Evolutionary conservation across 2,888 invertebrate species (phyloP).

Genomic region (Limnephilus rhombicus): DNA sequence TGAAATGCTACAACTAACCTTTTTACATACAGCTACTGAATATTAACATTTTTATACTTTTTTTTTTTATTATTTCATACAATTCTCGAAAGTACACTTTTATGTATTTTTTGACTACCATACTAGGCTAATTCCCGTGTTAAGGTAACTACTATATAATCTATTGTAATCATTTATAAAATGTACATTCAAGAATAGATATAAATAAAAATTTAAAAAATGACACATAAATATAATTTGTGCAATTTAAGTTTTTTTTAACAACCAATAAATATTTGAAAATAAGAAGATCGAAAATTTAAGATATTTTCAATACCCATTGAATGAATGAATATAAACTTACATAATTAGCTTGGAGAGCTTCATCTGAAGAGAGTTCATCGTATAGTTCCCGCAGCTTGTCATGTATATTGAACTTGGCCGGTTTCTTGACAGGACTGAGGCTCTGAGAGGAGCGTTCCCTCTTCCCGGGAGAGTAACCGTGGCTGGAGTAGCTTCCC

Average conservation of each 20-base stretch:
- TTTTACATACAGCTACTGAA: too few species aligned
- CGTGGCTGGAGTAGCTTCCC: constrained; percentile 57
- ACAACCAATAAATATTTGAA: neutral
- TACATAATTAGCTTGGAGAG: constrained; percentile 74
- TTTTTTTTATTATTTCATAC: too few species aligned
- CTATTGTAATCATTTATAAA: too few species aligned
- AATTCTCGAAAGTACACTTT: too few species aligned
- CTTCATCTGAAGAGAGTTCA: constrained; percentile 76
- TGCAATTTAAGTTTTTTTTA: neutral
- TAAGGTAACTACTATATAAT: too few species aligned
- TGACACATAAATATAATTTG: neutral
- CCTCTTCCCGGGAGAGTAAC: constrained; percentile 60
- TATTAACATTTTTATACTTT: too few species aligned
- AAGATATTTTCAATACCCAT: neutral
- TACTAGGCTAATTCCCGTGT: too few species aligned
- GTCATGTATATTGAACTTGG: constrained; percentile 68
- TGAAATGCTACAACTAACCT: too few species aligned
- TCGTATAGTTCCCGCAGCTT: constrained; percentile 76
- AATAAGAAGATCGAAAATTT: neutral
- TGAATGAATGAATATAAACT: constrained; percentile 68
- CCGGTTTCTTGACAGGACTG: constrained; percentile 64
- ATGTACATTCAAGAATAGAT: too few species aligned
- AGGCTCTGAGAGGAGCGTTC: constrained; percentile 62
- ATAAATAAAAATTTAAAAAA: neutral
- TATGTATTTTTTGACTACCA: too few species aligned